Percentiles rank a stretch among this genome's conserved stretches.
phyloP scores from a whole-genome alignment of 1,140 invertebrate species.

The Drosophila auraria region DNA sequence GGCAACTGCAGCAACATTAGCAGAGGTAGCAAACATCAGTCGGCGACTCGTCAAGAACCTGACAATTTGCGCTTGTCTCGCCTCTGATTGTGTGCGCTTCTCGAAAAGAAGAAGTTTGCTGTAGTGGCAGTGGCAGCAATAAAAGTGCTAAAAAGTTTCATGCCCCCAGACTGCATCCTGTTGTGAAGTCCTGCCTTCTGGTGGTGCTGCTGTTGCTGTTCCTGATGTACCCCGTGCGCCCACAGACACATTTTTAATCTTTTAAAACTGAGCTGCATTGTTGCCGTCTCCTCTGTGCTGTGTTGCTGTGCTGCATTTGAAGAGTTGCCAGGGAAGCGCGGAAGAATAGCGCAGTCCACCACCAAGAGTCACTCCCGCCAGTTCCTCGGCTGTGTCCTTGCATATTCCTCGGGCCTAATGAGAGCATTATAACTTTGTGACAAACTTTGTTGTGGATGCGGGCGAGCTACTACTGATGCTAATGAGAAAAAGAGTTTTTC shows the following conservation, averaged over 20 bases:
- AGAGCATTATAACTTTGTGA: conserved; percentile 56
- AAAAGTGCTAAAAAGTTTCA: conserved; percentile 82
- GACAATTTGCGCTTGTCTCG: conserved; percentile 73
- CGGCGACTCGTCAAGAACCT: conserved; percentile 69
- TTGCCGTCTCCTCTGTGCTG: conserved; percentile 26
- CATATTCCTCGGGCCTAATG: conserved; percentile 53
- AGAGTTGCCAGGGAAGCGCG: conserved; percentile 29
- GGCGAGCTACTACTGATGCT: conserved; percentile 22
- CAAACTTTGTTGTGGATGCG: conserved; percentile 28
- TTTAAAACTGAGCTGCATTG: conserved; percentile 64
- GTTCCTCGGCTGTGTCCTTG: conserved; percentile 29
- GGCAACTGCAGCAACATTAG: conserved; percentile 32
- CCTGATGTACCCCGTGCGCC: conserved; percentile 12
- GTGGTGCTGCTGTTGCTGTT: conserved; percentile 9
- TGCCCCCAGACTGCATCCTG: conserved; percentile 77
- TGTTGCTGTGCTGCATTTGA: conserved; percentile 49
- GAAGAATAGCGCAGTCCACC: conserved; percentile 35
- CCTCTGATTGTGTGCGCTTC: conserved; percentile 26
- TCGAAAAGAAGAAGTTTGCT: conserved; percentile 26
- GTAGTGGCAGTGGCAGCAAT: conserved; percentile 49
- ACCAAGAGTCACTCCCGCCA: conserved; percentile 11
- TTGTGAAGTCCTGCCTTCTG: conserved; percentile 40
- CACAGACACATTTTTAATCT: conserved; percentile 73
- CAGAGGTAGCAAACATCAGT: conserved; percentile 35
- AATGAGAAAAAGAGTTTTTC: conserved; percentile 31